Base-by-base conservation (phyloP, 2,888 invertebrate species). In the Lycaena phlaeas region DNA sequence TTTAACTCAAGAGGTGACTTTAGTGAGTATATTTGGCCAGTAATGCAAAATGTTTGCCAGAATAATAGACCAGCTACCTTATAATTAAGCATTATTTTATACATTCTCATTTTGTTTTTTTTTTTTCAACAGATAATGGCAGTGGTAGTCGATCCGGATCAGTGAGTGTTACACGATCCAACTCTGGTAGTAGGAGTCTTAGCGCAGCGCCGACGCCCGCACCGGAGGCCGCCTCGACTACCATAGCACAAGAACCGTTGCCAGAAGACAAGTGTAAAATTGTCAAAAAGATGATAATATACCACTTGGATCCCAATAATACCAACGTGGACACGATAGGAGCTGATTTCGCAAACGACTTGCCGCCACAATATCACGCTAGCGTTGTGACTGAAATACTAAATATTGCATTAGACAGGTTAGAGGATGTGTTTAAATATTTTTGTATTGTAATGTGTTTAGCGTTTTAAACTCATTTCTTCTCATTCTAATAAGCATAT, bases 1-100 rank as follows among this genome's bases (percentile, higher is more conserved):
- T 85, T 85, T 48, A 82, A 72, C 49, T 72, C 79, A 9, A 66
- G 73, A 56, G 67, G 62, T 45, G 79, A 82, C 37, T 76, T 68
- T 48, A 60, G 79, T 81, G 57, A 76, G 77, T 75, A 48, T 14
- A 31, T 39, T 39, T 37, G 31, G 30, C 14, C 30, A 10, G 14
- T 30, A 29, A 27, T 38, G 38, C 38, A 14, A 7, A 25, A 14
- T 38, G 22, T n/a, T n/a, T n/a, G n/a, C n/a, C n/a, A n/a, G n/a
- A n/a, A n/a, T n/a, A n/a, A n/a, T n/a, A n/a, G n/a, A n/a, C n/a
- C n/a, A n/a, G n/a, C n/a, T n/a, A n/a, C n/a, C n/a, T n/a, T n/a
- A n/a, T n/a, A n/a, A n/a, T n/a, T n/a, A n/a, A n/a, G n/a, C n/a
- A n/a, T n/a, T n/a, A n/a, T n/a, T n/a, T n/a, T n/a, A n/a, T n/a